phyloP scores from a whole-genome alignment of 1,140 invertebrate genomes.

The Pseudomyrmex gracilis region DNA sequence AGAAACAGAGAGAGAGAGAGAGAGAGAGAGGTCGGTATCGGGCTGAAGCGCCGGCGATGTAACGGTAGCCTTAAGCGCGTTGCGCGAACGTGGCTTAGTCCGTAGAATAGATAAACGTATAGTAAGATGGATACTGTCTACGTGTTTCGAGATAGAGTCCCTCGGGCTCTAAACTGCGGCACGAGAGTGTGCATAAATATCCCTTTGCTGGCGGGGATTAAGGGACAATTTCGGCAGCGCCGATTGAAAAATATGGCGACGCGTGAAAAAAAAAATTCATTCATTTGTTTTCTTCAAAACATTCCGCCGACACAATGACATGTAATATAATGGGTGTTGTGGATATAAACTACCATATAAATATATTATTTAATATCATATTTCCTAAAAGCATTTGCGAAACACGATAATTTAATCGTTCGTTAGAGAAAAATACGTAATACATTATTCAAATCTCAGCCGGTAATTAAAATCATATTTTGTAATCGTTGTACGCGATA shows the following conservation, averaged over 20 bases:
- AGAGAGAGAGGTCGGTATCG: conserved; percentile 37
- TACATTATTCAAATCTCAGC: not conserved
- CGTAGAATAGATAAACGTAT: conserved; percentile 60
- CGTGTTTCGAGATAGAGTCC: conserved; percentile 58
- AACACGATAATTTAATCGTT: not conserved
- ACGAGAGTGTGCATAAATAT: conserved; percentile 52
- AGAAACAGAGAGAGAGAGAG: too few relatives aligned
- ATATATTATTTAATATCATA: not conserved
- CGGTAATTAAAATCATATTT: conserved; percentile 32
- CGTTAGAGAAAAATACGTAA: not conserved
- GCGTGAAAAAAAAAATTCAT: too few relatives aligned
- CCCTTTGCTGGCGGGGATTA: conserved; percentile 35
- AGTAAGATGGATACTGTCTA: conserved; percentile 62
- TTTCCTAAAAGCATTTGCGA: not conserved
- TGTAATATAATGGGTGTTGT: too few relatives aligned
- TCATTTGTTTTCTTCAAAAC: not conserved
- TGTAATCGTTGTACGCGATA: not conserved
- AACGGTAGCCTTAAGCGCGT: conserved; percentile 60
- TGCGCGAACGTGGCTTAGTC: conserved; percentile 60
- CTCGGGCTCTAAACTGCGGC: conserved; percentile 41
- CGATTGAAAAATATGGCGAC: conserved; percentile 1
- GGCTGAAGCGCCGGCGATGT: conserved; percentile 36
- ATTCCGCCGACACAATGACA: not conserved
- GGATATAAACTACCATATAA: not conserved
- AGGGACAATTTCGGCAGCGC: conserved; percentile 29